Base-by-base conservation (phyloP, 2,888 invertebrate genomes). In the Norana najaformis region DNA sequence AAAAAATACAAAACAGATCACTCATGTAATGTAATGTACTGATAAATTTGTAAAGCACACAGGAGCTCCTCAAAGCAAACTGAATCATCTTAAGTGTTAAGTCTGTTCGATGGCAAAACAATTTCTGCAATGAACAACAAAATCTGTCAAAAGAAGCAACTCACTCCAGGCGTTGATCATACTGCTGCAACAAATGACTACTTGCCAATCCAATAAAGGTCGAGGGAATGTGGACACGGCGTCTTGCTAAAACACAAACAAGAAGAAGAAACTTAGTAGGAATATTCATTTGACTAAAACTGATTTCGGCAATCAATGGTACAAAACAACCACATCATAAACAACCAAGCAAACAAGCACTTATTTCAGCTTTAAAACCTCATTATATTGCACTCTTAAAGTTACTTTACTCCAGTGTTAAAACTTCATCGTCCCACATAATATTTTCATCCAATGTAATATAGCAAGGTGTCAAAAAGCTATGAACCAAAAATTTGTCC, bases 221-320 rank as follows among this genome's bases (percentile, higher is more conserved):
- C 23, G 85, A 85, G 18, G 85, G 85, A 85, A 85, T 85, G 36
- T 37, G 34, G 37, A 85, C 36, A 85, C 5, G 37, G 34, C 37
- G 85, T 69, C n/a, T n/a, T 35, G 85, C 85, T 85, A 36, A 85
- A 85, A 85, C 37, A 37, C 11, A 90, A 90, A 69, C 35, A 83
- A 35, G 23, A 35, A 47, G 38, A 83, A 83, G 30, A 41, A 37
- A 69, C 11, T 6, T n/a, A 69, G n/a, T 69, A 69, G 69, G 69
- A 69, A 69, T 13, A n/a, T 69, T 69, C 23, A 6, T 23, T 8
- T 47, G 47, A 47, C 4, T 47, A 47, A 23, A 47, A 47, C 47
- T 41, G 23, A 5, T 47, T 23, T 11, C 16, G 16, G n/a, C 30
- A n/a, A 69, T 69, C 0, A 6, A 69, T 8, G 16, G n/a, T n/a